phyloP scores from a whole-genome alignment of 2,113 vertebrate species.

The Pantherophis guttatus region DNA sequence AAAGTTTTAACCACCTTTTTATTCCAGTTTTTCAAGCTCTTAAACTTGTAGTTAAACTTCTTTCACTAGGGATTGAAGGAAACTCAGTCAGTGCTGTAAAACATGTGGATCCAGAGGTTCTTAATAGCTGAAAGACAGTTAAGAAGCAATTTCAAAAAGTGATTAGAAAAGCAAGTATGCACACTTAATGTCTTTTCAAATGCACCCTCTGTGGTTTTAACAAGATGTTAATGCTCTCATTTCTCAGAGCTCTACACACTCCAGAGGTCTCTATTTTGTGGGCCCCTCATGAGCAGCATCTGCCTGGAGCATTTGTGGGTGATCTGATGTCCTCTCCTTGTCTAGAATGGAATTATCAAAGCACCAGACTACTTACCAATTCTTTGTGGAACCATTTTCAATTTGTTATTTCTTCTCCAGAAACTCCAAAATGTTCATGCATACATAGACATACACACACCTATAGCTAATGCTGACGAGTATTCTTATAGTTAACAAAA shows the following conservation, averaged over 20 bases:
- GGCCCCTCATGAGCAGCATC: background rate
- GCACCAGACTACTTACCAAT: background rate
- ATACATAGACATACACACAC: background rate
- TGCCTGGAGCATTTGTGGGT: background rate
- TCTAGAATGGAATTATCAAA: background rate
- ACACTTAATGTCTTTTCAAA: background rate
- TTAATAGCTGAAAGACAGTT: background rate
- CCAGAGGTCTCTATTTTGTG: background rate
- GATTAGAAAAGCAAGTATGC: background rate
- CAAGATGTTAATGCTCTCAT: background rate
- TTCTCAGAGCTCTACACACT: background rate
- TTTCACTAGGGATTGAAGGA: background rate
- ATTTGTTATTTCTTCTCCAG: background rate
- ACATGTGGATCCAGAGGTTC: background rate
- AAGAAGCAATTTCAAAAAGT: background rate
- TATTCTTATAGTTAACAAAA: background rate
- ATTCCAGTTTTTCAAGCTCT: background rate
- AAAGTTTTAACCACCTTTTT: background rate
- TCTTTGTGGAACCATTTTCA: background rate
- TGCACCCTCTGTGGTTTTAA: background rate
- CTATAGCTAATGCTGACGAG: background rate
- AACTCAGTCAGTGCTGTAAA: background rate
- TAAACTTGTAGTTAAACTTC: background rate
- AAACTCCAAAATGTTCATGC: background rate
- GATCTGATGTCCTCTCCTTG: background rate